Percentiles rank a stretch among this genome's conserved stretches.
Evolutionary conservation across 35 echinoderm and acorn worm species (phyloP).

Genomic region (Anneissia japonica): DNA sequence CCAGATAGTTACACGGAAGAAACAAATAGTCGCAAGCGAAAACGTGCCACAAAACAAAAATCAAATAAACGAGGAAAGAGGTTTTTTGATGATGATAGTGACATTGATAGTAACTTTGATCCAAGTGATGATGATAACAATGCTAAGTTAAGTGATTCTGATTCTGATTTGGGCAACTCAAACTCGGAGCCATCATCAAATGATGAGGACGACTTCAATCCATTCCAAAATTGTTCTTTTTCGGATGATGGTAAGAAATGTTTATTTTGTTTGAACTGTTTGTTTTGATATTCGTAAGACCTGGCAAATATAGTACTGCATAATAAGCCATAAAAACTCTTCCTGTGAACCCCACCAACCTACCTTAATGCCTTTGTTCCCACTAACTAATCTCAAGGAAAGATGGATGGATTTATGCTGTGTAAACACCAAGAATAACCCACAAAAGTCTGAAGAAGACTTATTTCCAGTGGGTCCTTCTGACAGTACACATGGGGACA

Average conservation of each 20-base stretch:
- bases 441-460: too few species aligned
- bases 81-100: constrained; percentile 19
- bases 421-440: too few species aligned
- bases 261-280: too few species aligned
- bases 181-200: background rate
- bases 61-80: constrained; percentile 25
- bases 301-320: too few species aligned
- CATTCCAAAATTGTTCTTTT: constrained; percentile 65
- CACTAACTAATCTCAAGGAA: too few species aligned
- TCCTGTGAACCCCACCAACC: too few species aligned
- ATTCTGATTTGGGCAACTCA: background rate
- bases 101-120: constrained; percentile 34
- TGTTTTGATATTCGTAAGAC: too few species aligned
- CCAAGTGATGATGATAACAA: background rate
- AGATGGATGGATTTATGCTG: too few species aligned
- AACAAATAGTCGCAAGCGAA: background rate
- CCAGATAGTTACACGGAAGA: constrained; percentile 16
- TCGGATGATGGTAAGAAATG: constrained; percentile 79
- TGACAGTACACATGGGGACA: too few species aligned
- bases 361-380: too few species aligned
- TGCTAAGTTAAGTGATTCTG: background rate
- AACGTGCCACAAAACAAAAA: background rate
- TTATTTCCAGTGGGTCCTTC: too few species aligned
- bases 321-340: too few species aligned
- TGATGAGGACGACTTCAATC: constrained; percentile 91